Evolutionary conservation across 2,888 invertebrate genomes (phyloP), one percentile per base, ranked within the genome.

Genomic region (Parnassius orleans): DNA sequence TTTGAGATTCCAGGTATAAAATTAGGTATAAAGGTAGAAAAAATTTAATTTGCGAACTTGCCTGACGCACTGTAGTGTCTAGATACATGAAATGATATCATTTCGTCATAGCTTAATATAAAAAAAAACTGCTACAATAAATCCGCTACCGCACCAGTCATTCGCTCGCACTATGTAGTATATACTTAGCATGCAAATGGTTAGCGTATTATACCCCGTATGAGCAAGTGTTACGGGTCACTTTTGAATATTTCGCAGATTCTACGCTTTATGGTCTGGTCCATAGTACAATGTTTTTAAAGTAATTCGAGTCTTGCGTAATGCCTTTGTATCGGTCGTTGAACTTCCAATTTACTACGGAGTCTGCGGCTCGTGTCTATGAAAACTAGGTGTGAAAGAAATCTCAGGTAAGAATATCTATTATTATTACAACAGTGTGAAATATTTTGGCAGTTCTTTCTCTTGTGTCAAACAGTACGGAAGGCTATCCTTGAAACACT

Each of bases 321-420:
- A 74, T 67, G 14, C 14, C 19, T 55, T 46, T 46, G 60, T 74
- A 74, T 74, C 72, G 76, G 72, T 62, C 75, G 61, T 75, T 76
- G 64, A 76, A 74, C 76, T 69, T 42, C 43, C 42, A 48, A 53
- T 61, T 61, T 46, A 46, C 42, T 61, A 56, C 54, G 56, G 56
- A 55, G 60, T 58, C 52, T 14, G 24, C 43, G n/a, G 44, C 10
- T 33, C 51, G 44, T 43, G 14, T 44, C 7, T 51, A 9, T 12
- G 42, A 42, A 47, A 14, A 48, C 10, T 11, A 10, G 19, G 46
- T 24, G 52, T 44, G 52, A 24, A 46, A 10, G 10, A 19, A 9
- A n/a, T 9, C n/a, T 9, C 14, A 43, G n/a, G 53, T 46, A 2
- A 33, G 7, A 44, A 10, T 19, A 14, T n/a, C n/a, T n/a, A n/a